phyloP scores from a whole-genome alignment of 2,113 vertebrate species.

The Rhineura floridana region DNA sequence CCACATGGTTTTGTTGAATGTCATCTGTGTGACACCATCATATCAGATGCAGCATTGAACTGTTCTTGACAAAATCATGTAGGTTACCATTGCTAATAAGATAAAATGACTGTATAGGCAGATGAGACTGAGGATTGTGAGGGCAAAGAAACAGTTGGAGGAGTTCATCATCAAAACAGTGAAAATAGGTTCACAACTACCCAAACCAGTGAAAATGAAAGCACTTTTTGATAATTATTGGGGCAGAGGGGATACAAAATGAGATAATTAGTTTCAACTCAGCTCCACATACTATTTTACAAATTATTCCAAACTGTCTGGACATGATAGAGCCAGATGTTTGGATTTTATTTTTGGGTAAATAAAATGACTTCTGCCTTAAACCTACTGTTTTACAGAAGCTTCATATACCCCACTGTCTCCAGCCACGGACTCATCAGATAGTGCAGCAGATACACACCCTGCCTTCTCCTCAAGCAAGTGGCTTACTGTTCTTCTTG shows the following conservation, averaged over 20 bases:
- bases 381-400: conserved; percentile 81
- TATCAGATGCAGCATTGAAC: neutral
- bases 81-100: neutral
- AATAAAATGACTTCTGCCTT: neutral
- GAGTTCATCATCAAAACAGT: neutral
- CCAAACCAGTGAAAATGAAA: neutral
- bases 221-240: neutral
- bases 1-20: neutral
- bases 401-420: conserved; percentile 88
- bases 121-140: neutral
- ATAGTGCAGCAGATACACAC: conserved; percentile 84
- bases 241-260: neutral
- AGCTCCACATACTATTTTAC: neutral
- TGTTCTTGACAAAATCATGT: neutral
- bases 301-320: neutral
- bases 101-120: neutral
- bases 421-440: conserved; percentile 86
- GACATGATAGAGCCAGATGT: neutral
- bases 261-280: neutral
- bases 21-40: neutral
- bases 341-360: neutral
- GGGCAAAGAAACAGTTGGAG: neutral
- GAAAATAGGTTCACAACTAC: neutral
- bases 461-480: conserved; percentile 75
- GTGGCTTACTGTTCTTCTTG: conserved; percentile 60